phyloP scores from a whole-genome alignment of 2,113 vertebrate genomes.

The Myotis davidii region DNA sequence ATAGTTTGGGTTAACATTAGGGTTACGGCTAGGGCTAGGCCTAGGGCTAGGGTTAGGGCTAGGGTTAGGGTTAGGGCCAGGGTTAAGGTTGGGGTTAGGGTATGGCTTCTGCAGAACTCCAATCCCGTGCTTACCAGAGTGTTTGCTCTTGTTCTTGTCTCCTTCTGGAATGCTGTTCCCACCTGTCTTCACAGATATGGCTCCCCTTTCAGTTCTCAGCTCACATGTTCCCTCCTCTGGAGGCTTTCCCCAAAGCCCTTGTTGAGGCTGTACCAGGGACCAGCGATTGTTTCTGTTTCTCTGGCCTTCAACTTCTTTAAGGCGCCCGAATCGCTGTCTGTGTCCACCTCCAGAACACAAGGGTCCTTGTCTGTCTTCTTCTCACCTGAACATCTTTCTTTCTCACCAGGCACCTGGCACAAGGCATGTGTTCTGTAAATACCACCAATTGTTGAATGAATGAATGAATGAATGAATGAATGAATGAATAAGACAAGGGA shows the following conservation, averaged over 20 bases:
- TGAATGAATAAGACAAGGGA: rapidly evolving
- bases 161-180: not conserved
- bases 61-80: too few species aligned
- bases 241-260: not conserved
- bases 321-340: rapidly evolving
- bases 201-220: not conserved
- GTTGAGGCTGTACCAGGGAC: too few species aligned
- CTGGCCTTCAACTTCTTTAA: rapidly evolving
- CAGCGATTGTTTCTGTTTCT: rapidly evolving
- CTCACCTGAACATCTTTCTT: not conserved
- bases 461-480: not conserved
- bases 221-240: not conserved
- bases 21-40: too few species aligned
- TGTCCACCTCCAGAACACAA: not conserved
- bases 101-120: too few species aligned
- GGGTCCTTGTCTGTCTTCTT: not conserved
- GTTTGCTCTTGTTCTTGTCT: not conserved
- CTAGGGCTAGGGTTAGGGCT: too few species aligned
- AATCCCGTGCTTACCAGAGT: rapidly evolving
- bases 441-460: too few species aligned
- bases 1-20: too few species aligned
- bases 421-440: not conserved
- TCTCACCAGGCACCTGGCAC: rapidly evolving
- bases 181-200: rapidly evolving
- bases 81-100: too few species aligned